Percentiles rank a stretch among this genome's conserved stretches.
Conservation (phyloP, 2,888 invertebrate genomes). For the Escarpia spicata region DNA sequence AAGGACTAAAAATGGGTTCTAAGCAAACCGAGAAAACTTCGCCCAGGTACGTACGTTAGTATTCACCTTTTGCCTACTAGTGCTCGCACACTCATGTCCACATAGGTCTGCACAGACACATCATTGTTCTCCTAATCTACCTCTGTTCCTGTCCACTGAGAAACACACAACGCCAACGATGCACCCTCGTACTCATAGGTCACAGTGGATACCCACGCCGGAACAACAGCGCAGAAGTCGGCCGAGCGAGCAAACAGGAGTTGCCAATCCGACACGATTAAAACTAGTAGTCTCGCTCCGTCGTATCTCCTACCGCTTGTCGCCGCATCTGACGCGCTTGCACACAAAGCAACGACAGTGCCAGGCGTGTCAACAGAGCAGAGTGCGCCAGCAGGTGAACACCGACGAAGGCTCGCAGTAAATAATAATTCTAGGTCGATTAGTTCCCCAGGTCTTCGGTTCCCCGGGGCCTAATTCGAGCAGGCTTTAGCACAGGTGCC, state of each 20-base stretch:
- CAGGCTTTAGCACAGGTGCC: background rate
- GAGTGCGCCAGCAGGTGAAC: background rate
- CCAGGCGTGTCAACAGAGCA: background rate
- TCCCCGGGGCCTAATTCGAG: conserved; percentile 1
- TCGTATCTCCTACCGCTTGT: background rate
- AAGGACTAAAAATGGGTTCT: too few relatives aligned
- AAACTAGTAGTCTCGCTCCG: background rate
- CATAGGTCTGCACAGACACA: background rate
- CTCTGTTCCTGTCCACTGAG: too few relatives aligned
- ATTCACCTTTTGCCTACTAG: too few relatives aligned
- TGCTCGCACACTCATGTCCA: too few relatives aligned
- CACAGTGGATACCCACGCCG: background rate
- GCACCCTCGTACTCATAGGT: background rate
- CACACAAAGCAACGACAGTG: background rate
- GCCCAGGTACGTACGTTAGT: too few relatives aligned
- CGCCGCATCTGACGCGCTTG: background rate
- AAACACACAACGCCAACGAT: too few relatives aligned
- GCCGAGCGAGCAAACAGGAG: background rate
- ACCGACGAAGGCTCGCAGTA: background rate
- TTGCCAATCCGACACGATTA: background rate
- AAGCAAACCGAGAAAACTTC: too few relatives aligned
- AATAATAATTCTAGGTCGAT: background rate
- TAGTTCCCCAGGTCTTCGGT: background rate
- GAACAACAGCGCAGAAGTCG: background rate
- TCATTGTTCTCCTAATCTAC: background rate